A percentile compares a stretch with the other conserved stretches of the same genome.
Evolutionary conservation across 2,888 invertebrate genomes (phyloP).

Genomic region (Glaucopsyche alexis): DNA sequence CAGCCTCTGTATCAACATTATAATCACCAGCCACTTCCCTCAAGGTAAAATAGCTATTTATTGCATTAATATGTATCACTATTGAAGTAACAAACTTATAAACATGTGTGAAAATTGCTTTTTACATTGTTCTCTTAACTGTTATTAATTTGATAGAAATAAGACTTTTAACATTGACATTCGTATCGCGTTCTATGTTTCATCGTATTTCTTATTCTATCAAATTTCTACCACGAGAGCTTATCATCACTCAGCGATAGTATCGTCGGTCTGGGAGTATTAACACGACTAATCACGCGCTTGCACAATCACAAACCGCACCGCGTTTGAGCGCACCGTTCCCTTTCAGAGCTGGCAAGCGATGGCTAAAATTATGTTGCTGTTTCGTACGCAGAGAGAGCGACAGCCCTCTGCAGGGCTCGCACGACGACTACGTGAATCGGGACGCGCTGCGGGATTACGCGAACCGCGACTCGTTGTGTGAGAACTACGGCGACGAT

Average conservation of each 20-base stretch:
- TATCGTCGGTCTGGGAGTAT: neutral
- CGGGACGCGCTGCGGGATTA: constrained; percentile 69
- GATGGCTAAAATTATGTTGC: constrained; percentile 73
- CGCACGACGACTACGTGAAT: constrained; percentile 74
- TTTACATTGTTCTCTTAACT: neutral
- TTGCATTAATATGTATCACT: neutral
- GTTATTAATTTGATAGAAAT: neutral
- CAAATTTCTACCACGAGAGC: constrained; percentile 3
- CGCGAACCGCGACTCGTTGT: constrained; percentile 71
- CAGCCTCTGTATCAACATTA: constrained; percentile 65
- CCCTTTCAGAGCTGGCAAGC: constrained; percentile 67
- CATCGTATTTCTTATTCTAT: constrained; percentile 2
- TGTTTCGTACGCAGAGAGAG: constrained; percentile 77
- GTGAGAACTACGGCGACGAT: constrained; percentile 75
- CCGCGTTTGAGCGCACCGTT: constrained; percentile 59
- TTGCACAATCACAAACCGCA: constrained; percentile 39
- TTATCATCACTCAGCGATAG: neutral
- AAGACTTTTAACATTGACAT: neutral
- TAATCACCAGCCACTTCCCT: constrained; percentile 65
- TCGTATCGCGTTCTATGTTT: neutral
- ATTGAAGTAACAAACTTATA: neutral
- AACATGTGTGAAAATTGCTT: constrained; percentile 6
- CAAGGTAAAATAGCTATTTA: constrained; percentile 52
- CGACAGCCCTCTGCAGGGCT: constrained; percentile 67
- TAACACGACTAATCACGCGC: constrained; percentile 29